Percentiles rank a stretch among this genome's conserved stretches.
phyloP scores from a whole-genome alignment of 2,888 invertebrate species.

The Yponomeuta malinellus region DNA sequence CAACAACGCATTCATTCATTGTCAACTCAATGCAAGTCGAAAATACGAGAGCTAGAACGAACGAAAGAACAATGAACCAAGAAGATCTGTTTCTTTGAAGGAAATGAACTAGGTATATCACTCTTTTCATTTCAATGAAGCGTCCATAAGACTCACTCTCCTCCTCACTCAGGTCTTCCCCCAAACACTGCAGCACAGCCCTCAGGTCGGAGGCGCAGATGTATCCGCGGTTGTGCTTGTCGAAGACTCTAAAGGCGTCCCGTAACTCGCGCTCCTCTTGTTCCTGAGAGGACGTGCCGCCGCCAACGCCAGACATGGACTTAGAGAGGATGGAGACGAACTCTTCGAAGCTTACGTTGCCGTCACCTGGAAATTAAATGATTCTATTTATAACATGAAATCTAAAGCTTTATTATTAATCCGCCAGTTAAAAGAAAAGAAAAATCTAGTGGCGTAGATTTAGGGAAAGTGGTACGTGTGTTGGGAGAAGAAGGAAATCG shows the following conservation, averaged over 20 bases:
- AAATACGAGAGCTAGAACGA: no score
- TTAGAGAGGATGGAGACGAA: constrained; percentile 90
- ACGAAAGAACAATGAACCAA: no score
- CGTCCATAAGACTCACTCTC: constrained; percentile 53
- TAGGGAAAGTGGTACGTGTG: no score
- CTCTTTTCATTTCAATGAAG: no score
- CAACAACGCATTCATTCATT: no score
- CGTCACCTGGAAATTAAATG: constrained; percentile 78
- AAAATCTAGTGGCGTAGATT: no score
- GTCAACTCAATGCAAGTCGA: no score
- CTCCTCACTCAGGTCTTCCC: constrained; percentile 92
- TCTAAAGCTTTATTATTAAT: no score
- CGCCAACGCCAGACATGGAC: constrained; percentile 79
- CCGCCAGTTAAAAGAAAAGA: no score
- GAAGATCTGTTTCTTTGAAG: no score
- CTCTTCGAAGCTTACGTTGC: constrained; percentile 91
- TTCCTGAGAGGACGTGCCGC: constrained; percentile 79
- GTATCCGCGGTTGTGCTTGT: constrained; percentile 94
- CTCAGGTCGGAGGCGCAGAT: constrained; percentile 92
- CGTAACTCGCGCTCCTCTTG: constrained; percentile 89
- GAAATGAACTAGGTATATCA: no score
- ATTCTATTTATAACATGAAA: neutral
- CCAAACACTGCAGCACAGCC: constrained; percentile 91
- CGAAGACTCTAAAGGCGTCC: constrained; percentile 92
- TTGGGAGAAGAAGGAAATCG: no score